Percentiles rank a stretch among this genome's conserved stretches.
Evolutionary conservation across 2,113 vertebrate genomes (phyloP).

Genomic region (Oncorhynchus tshawytscha): DNA sequence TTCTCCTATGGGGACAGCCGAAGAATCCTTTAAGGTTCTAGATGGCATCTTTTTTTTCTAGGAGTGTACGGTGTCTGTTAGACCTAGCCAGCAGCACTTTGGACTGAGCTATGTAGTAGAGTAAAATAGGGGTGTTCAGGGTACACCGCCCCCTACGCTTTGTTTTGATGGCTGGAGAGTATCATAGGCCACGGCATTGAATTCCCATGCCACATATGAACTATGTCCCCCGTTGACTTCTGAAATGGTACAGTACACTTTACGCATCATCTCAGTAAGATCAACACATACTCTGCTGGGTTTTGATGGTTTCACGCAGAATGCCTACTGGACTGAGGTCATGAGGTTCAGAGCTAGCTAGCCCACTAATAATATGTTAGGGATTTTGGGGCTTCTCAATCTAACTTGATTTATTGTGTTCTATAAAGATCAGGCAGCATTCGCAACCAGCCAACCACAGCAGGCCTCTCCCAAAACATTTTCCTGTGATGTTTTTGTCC

Average conservation of each 20-base stretch:
- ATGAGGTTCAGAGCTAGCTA: slow-evolving; percentile 36
- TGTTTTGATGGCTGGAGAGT: too few species aligned
- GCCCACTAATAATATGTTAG: slow-evolving; percentile 40
- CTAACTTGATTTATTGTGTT: slow-evolving; percentile 35
- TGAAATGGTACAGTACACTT: neutral
- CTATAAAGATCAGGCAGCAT: slow-evolving; percentile 12
- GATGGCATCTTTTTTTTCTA: too few species aligned
- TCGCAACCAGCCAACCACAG: slow-evolving; percentile 41
- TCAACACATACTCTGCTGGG: neutral
- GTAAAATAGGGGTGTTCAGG: neutral
- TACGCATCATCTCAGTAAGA: neutral
- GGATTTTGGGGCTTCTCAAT: slow-evolving; percentile 14
- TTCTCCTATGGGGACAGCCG: too few species aligned
- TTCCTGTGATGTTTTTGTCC: slow-evolving; percentile 15
- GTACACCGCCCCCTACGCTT: neutral
- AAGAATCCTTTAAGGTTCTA: too few species aligned
- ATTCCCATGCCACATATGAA: neutral
- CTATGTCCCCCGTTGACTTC: neutral
- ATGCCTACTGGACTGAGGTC: slow-evolving; percentile 37
- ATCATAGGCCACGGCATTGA: too few species aligned
- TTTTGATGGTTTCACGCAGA: slow-evolving; percentile 6
- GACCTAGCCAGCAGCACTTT: neutral
- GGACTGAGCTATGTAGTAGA: neutral
- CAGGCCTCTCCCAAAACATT: slow-evolving; percentile 36
- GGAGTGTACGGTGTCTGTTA: neutral